Evolutionary conservation across 2,888 invertebrate species (phyloP).

Genomic region (Listrodromus nycthemerus): DNA sequence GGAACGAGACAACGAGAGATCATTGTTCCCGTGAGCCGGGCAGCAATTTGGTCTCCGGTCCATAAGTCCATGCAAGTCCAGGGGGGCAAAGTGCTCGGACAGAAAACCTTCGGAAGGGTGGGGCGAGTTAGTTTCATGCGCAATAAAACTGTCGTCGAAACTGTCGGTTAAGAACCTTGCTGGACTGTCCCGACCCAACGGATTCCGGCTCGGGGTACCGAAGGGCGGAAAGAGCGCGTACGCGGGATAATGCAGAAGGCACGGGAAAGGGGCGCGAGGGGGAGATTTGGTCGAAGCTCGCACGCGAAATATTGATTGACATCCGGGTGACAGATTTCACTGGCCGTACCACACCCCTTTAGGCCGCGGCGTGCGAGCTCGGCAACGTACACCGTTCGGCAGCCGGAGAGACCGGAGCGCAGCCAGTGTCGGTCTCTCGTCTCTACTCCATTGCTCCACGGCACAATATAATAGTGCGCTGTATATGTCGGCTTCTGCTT

Average conservation of each 20-base stretch:
- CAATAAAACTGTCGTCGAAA: constrained; percentile 55
- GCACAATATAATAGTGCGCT: constrained; percentile 44
- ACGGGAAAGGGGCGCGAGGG: constrained; percentile 67
- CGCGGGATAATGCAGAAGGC: constrained; percentile 48
- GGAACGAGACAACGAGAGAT: constrained; percentile 43
- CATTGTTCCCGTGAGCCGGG: constrained; percentile 29
- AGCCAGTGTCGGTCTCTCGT: constrained; percentile 38
- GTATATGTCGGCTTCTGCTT: constrained; percentile 57
- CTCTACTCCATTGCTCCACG: constrained; percentile 21
- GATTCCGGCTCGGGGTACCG: constrained; percentile 20
- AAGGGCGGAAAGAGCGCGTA: constrained; percentile 23
- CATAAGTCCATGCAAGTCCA: background rate
- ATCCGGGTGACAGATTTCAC: constrained; percentile 83
- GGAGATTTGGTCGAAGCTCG: constrained; percentile 74
- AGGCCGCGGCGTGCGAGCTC: constrained; percentile 64
- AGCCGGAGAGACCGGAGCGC: constrained; percentile 25
- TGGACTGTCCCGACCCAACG: constrained; percentile 21
- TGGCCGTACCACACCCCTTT: constrained; percentile 77
- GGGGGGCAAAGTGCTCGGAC: constrained; percentile 26
- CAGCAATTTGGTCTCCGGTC: constrained; percentile 3
- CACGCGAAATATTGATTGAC: constrained; percentile 82
- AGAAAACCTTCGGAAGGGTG: constrained; percentile 17
- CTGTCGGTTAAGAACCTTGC: constrained; percentile 71
- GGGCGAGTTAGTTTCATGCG: constrained; percentile 17
- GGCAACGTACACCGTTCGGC: constrained; percentile 59